Evolutionary conservation across 2,113 vertebrate species (phyloP).

Genomic region (Colius striatus): DNA sequence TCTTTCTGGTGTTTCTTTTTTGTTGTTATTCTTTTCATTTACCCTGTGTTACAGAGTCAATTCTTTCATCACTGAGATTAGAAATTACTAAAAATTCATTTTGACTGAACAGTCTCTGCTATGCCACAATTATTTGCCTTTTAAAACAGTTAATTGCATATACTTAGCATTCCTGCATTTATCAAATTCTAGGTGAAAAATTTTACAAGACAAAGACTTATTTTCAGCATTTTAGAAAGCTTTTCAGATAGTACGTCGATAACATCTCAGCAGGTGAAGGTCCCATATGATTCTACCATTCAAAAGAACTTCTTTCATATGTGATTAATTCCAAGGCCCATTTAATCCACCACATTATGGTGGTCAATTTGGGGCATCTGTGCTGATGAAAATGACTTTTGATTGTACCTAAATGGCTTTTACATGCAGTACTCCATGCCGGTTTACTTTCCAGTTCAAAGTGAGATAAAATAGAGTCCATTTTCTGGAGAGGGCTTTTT

Average conservation of each 20-base stretch:
- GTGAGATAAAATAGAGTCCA: slow-evolving; percentile 27
- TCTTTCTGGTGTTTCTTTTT: background rate
- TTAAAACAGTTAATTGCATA: background rate
- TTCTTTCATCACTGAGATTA: background rate
- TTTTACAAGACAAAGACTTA: slow-evolving; percentile 42
- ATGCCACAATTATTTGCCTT: background rate
- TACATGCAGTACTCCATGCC: slow-evolving; percentile 26
- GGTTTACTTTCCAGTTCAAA: slow-evolving; percentile 27
- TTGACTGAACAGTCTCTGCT: background rate
- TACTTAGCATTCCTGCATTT: background rate
- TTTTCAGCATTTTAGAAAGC: slow-evolving; percentile 31
- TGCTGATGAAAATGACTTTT: slow-evolving; percentile 68
- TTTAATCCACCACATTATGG: slow-evolving; percentile 55
- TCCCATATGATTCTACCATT: slow-evolving; percentile 52
- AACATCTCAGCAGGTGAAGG: slow-evolving; percentile 38
- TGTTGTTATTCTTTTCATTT: background rate
- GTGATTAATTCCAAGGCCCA: slow-evolving; percentile 53
- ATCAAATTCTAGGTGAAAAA: background rate
- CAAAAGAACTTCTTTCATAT: slow-evolving; percentile 40
- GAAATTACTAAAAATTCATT: background rate
- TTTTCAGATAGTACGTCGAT: background rate
- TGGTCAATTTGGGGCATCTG: slow-evolving; percentile 54
- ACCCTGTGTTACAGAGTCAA: background rate
- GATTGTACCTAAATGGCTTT: slow-evolving; percentile 65
- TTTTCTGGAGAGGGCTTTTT: background rate